Evolutionary conservation across 2,797 vertebrate species (phyloP).

Genomic region (Malurus leucopterus): DNA sequence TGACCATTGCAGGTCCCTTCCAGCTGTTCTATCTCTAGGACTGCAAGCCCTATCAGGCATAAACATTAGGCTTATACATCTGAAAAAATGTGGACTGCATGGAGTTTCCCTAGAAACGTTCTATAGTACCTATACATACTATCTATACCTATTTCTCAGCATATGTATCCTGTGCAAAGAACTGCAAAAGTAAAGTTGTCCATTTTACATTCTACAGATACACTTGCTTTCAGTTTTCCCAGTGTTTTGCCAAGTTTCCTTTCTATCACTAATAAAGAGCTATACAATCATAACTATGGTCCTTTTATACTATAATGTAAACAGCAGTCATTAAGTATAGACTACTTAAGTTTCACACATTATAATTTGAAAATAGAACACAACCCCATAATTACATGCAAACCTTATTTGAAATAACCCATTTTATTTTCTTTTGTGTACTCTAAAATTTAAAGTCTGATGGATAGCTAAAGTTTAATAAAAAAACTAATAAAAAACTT

Average conservation of each 20-base stretch:
- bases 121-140: too few species aligned
- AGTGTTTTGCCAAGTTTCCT: not conserved
- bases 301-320: not conserved
- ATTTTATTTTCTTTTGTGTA: not conserved
- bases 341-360: not conserved
- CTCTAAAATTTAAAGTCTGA: not conserved
- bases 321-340: not conserved
- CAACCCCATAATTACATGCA: not conserved
- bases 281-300: not conserved
- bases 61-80: not conserved
- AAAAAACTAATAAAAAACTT: not conserved
- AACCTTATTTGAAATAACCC: not conserved
- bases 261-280: not conserved
- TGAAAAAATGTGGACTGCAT: not conserved
- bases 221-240: not conserved
- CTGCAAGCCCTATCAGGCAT: not conserved
- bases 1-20: rapidly evolving
- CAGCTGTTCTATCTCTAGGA: not conserved
- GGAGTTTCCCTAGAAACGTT: not conserved
- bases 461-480: not conserved
- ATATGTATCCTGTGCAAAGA: not conserved
- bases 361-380: not conserved
- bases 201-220: not conserved
- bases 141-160: not conserved
- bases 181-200: not conserved